Conservation (phyloP, 1,140 invertebrate genomes). For the Caenorhabditis brenneri region DNA sequence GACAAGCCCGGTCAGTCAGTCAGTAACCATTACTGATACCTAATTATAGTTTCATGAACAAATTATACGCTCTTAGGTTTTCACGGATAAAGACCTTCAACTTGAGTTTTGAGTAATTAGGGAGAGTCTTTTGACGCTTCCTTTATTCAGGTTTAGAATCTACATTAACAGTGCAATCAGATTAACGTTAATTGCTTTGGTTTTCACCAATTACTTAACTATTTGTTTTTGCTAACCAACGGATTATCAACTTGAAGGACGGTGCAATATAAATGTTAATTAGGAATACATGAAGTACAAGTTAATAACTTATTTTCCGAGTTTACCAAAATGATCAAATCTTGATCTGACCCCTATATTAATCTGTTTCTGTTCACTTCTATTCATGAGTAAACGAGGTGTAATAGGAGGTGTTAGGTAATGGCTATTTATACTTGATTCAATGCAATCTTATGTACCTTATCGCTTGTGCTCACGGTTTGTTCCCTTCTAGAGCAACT, state of each 20-base stretch:
- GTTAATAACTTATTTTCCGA: no score
- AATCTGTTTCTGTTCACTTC: no score
- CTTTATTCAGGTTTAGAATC: background rate
- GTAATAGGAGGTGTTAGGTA: background rate
- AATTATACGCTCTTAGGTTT: background rate
- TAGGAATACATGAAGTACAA: no score
- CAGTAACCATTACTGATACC: background rate
- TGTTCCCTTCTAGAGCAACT: background rate
- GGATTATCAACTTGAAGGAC: no score
- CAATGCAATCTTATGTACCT: background rate
- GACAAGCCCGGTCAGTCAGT: background rate
- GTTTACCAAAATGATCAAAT: background rate
- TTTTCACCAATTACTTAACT: no score
- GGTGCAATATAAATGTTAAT: no score
- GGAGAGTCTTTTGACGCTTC: background rate
- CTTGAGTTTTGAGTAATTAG: background rate
- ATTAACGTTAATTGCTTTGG: background rate
- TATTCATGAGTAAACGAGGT: no score
- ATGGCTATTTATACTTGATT: background rate
- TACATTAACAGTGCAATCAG: background rate
- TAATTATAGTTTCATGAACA: slow-evolving; percentile 39
- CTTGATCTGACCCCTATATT: no score
- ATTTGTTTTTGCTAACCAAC: no score
- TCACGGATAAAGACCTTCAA: background rate
- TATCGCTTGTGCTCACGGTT: slow-evolving; percentile 8